phyloP scores from a whole-genome alignment of 2,797 vertebrate species.

The Gymnothorax javanicus region DNA sequence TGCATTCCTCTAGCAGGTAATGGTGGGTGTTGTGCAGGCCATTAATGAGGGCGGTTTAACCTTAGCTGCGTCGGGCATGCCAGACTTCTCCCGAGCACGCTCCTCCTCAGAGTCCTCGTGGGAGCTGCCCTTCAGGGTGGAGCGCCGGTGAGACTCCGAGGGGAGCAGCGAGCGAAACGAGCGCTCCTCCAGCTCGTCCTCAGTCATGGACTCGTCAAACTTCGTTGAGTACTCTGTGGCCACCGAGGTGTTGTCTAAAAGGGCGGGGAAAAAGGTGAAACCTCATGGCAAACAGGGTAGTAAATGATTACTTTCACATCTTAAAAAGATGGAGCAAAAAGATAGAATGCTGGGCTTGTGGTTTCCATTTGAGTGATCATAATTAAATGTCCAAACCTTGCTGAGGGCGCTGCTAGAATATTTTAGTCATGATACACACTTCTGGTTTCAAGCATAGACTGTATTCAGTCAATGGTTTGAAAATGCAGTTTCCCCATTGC shows the following conservation, averaged over 20 bases:
- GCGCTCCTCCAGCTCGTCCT: constrained; percentile 92
- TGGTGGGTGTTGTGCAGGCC: no score
- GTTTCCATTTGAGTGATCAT: no score
- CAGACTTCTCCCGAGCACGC: constrained; percentile 65
- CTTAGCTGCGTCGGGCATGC: constrained; percentile 60
- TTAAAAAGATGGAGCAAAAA: background rate
- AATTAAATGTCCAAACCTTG: no score
- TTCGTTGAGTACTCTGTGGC: constrained; percentile 90
- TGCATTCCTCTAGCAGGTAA: background rate
- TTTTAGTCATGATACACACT: no score
- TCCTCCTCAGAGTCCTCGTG: constrained; percentile 89
- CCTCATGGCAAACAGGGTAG: background rate
- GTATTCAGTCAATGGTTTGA: no score
- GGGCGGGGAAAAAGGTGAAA: background rate
- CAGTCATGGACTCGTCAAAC: constrained; percentile 94
- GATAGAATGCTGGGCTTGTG: background rate
- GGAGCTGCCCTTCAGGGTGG: constrained; percentile 80
- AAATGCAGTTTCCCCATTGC: no score
- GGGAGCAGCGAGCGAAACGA: constrained; percentile 94
- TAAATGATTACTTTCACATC: background rate
- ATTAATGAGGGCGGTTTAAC: constrained; percentile 36
- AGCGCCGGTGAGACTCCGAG: constrained; percentile 91
- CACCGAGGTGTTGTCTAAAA: constrained; percentile 80
- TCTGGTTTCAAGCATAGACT: no score
- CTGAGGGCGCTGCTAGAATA: no score